These are phyloP conservation scores for Epinephelus coioides DNA, from an alignment of 2,797 vertebrate species.

Conservation along the genomic window DNA sequence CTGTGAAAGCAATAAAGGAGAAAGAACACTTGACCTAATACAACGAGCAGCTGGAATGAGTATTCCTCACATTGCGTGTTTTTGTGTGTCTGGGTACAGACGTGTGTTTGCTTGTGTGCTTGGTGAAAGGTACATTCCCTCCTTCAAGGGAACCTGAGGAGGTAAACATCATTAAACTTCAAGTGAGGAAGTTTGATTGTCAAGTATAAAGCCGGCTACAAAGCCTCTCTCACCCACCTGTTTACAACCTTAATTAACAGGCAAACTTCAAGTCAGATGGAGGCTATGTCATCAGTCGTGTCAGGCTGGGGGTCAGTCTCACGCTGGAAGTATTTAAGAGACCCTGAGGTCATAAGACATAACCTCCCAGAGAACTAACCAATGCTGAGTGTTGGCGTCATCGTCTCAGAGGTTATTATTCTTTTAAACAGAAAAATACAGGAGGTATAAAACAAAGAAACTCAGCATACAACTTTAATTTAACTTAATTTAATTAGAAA, in stretches of 20 bases:
- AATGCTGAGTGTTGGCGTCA: slow-evolving; percentile 49
- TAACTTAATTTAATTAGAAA: slow-evolving; percentile 12
- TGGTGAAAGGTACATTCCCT: slow-evolving; percentile 46
- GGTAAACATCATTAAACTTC: slow-evolving; percentile 64
- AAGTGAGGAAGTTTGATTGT: slow-evolving; percentile 64
- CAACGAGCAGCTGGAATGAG: slow-evolving; percentile 33
- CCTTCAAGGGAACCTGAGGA: slow-evolving; percentile 46
- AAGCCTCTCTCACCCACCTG: slow-evolving; percentile 75
- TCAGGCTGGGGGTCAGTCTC: slow-evolving; percentile 56
- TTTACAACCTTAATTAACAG: slow-evolving; percentile 84
- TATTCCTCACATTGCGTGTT: slow-evolving; percentile 15
- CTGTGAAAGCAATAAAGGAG: slow-evolving; percentile 18
- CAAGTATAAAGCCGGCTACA: slow-evolving; percentile 67
- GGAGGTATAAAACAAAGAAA: not conserved
- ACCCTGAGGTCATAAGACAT: slow-evolving; percentile 50
- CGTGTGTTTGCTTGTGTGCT: slow-evolving; percentile 34
- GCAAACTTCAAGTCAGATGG: slow-evolving; percentile 78
- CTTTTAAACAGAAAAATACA: slow-evolving; percentile 32
- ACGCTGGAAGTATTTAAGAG: slow-evolving; percentile 70
- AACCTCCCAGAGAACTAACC: slow-evolving; percentile 47
- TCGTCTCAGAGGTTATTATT: slow-evolving; percentile 34
- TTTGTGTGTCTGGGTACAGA: slow-evolving; percentile 15
- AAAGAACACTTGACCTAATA: slow-evolving; percentile 12
- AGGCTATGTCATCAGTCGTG: slow-evolving; percentile 63
- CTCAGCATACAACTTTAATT: slow-evolving; percentile 14